A percentile compares a stretch with the other conserved stretches of the same genome.
phyloP scores from a whole-genome alignment of 2,113 vertebrate species.

The Istiophorus platypterus region DNA sequence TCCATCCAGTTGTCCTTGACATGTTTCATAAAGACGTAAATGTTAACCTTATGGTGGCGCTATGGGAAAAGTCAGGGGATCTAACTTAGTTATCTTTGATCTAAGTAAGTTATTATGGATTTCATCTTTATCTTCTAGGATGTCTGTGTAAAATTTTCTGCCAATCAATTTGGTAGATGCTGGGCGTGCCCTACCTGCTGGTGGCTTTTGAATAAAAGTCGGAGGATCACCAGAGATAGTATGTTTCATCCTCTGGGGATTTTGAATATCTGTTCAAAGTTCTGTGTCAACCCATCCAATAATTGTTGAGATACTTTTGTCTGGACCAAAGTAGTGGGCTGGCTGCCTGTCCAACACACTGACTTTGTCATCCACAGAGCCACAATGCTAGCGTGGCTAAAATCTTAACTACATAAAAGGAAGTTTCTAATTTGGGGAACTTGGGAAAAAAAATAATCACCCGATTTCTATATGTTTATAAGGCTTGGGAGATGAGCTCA shows the following conservation, averaged over 20 bases:
- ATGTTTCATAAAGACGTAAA: no score
- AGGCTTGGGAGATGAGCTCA: neutral
- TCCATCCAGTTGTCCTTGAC: no score
- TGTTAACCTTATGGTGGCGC: no score
- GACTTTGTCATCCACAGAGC: neutral
- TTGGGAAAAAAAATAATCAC: neutral
- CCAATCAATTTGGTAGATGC: no score
- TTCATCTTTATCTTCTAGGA: no score
- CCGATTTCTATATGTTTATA: conserved; percentile 17
- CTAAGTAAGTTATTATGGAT: no score
- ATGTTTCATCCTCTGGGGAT: neutral
- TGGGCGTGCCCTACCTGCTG: no score
- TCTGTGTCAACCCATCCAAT: neutral
- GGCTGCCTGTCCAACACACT: rapidly evolving
- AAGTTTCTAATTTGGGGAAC: neutral
- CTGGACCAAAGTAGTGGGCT: neutral
- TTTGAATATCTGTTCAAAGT: neutral
- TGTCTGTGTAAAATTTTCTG: no score
- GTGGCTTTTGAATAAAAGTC: no score
- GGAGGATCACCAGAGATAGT: neutral
- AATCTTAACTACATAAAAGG: neutral
- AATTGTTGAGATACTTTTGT: neutral
- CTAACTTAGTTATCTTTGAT: no score
- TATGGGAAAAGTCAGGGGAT: no score
- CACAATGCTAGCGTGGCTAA: neutral